Evolutionary conservation across 1,140 invertebrate genomes (phyloP), one percentile per base, ranked within the genome.

Genomic region (Saccostrea glomerata): DNA sequence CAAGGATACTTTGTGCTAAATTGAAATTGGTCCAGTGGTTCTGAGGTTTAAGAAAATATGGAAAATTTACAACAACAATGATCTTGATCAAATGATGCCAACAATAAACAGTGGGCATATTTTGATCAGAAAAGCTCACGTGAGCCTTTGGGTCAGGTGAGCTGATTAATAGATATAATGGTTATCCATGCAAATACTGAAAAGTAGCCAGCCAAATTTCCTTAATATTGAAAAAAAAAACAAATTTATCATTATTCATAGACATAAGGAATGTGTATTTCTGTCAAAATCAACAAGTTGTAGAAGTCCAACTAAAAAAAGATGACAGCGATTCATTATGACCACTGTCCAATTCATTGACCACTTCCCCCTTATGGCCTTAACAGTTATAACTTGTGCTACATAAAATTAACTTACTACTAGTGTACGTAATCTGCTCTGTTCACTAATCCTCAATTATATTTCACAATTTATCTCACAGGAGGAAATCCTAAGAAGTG

Each of bases 401-500:
- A 77, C 23, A 15, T 77, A 77, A 30, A 77, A 30, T 30, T 77
- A 30, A 77, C 70, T 77, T 25, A 77, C 70, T 25, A 30, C 70
- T 25, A 30, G 23, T 77, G 70, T 30, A 2, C 15, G 60, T 23
- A 15, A 25, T 25, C 30, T 15, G 11, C 23, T 13, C 11, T 36
- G 25, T 17, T 25, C 70, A 30, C 70, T 77, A 36, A 77, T 77
- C 70, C 70, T 30, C 25, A 30, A 25, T 77, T 77, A 63, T 63
- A 77, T 15, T 77, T 77, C 25, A 30, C 70, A 30, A 25, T 77
- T 77, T 77, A 77, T 77, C 13, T 36, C 30, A 13, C 4, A 77
- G 70, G 70, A 77, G 70, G 70, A 77, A 77, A 77, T 77, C 70
- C 25, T 36, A 12, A 30, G 30, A 77, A 30, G 70, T 77, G 30